A percentile compares a stretch with the other conserved stretches of the same genome.
Evolutionary conservation across 2,797 vertebrate species (phyloP).

Genomic region (Sebastes minor): DNA sequence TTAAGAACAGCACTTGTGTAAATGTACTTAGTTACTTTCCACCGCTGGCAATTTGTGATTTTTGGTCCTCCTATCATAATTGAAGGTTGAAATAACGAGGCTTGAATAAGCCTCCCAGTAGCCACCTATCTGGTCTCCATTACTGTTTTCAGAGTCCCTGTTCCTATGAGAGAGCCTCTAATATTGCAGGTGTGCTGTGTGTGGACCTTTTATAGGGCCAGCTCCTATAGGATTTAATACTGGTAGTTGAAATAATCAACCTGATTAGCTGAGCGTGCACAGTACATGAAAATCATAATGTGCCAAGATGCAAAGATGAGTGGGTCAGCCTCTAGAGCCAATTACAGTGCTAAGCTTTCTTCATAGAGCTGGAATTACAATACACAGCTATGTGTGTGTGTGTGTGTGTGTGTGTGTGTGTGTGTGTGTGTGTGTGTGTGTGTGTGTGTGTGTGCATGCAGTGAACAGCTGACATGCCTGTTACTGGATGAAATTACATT

Average conservation of each 20-base stretch:
- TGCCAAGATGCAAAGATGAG: not conserved
- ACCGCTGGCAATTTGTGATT: not conserved
- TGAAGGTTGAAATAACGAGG: not conserved
- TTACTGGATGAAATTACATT: conserved; percentile 19
- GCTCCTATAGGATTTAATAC: not conserved
- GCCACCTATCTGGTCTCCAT: not conserved
- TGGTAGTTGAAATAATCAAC: not conserved
- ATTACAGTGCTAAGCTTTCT: not conserved
- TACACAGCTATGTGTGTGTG: not conserved
- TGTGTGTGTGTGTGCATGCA: not conserved
- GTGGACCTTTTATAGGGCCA: not conserved
- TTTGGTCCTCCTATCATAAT: not conserved
- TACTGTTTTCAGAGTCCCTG: not conserved
- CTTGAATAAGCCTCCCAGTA: not conserved
- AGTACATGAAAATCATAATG: not conserved
- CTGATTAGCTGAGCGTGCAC: not conserved
- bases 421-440: not conserved
- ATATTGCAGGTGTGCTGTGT: not conserved
- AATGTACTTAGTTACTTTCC: too few relatives aligned
- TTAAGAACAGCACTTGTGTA: too few relatives aligned
- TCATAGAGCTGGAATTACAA: not conserved
- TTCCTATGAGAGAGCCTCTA: not conserved
- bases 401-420: not conserved
- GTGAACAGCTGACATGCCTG: not conserved
- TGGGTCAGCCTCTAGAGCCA: not conserved